These are phyloP conservation scores for Muscidifurax raptorellus DNA, from an alignment of 1,140 invertebrate genomes.

Conservation along the genomic window DNA sequence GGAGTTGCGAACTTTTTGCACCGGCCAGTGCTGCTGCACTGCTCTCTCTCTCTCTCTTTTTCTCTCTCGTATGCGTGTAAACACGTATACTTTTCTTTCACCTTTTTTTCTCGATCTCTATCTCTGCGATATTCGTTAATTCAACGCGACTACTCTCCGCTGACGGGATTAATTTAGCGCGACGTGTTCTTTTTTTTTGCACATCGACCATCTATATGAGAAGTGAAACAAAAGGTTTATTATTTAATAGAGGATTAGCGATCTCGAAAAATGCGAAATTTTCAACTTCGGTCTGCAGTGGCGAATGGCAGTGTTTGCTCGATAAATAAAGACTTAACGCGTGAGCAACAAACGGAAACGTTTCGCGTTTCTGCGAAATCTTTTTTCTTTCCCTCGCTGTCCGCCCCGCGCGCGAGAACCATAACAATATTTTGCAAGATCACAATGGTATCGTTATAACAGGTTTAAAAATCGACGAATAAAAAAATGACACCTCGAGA, in stretches of 20 bases:
- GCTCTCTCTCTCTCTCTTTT: neutral
- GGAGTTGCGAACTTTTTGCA: neutral
- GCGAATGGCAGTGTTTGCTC: neutral
- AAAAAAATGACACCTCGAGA: neutral
- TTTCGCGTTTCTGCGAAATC: neutral
- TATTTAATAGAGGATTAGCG: no score
- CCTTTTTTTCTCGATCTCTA: neutral
- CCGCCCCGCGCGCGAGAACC: neutral
- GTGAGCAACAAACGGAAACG: no score
- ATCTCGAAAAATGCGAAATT: no score
- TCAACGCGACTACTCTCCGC: neutral
- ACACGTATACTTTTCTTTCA: neutral
- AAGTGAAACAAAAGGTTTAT: no score
- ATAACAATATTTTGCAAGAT: neutral
- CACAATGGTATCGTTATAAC: neutral
- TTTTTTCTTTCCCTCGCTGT: neutral
- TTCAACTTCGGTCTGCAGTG: no score
- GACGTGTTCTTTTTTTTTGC: no score
- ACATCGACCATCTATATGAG: no score
- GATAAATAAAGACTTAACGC: neutral
- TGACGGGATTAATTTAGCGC: neutral
- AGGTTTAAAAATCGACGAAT: neutral
- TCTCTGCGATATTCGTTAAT: slow-evolving; percentile 30
- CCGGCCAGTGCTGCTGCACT: neutral
- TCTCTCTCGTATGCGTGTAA: no score